phyloP scores from a whole-genome alignment of 2,888 invertebrate genomes.

The Cataglyphis cursor region DNA sequence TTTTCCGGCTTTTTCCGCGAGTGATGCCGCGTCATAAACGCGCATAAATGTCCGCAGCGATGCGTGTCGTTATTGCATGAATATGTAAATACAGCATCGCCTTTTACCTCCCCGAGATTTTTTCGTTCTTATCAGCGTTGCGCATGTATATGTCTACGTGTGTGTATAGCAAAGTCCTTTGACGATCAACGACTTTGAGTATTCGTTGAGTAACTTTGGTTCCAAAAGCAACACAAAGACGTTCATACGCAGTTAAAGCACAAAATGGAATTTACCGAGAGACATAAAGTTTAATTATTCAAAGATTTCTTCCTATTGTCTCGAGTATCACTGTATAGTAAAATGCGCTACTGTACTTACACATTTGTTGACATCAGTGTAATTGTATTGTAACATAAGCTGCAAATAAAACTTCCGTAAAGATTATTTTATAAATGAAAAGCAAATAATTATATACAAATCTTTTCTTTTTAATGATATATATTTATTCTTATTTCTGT shows the following conservation, averaged over 20 bases:
- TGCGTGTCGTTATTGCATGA: conserved; percentile 40
- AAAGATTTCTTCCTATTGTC: conserved; percentile 18
- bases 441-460: neutral
- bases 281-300: conserved; percentile 48
- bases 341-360: neutral
- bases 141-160: neutral
- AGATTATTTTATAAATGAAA: neutral
- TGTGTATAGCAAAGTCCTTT: conserved; percentile 14
- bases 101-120: conserved; percentile 5
- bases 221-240: conserved; percentile 14
- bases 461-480: neutral
- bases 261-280: conserved; percentile 20
- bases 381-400: neutral
- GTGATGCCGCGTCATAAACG: conserved; percentile 14
- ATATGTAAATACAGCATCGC: conserved; percentile 37
- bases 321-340: neutral
- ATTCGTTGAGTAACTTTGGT: conserved; percentile 47
- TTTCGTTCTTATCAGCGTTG: neutral
- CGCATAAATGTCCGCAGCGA: conserved; percentile 35
- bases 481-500: neutral
- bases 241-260: conserved; percentile 21
- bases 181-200: conserved; percentile 32
- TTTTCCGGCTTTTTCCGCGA: conserved; percentile 36
- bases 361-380: neutral
- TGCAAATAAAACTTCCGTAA: neutral